These are phyloP conservation scores for Proctacanthus coquilletti DNA, from an alignment of 1,140 invertebrate species.

Conservation along the genomic window DNA sequence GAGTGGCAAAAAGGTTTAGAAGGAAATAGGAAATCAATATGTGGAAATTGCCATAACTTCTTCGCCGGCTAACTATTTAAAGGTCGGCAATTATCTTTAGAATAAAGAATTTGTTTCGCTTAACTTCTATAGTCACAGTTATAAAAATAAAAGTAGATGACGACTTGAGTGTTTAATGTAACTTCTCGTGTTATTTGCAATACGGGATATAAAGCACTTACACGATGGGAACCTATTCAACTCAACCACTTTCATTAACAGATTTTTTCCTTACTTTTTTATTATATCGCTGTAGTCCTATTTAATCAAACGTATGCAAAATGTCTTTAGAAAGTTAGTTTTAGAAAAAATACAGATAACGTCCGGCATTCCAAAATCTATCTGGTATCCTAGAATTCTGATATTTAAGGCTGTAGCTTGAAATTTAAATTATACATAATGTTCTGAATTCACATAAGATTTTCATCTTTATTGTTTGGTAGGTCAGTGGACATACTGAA, in stretches of 20 bases:
- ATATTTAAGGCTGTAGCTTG: not conserved
- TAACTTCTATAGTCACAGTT: not conserved
- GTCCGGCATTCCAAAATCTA: too few relatives aligned
- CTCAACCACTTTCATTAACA: not conserved
- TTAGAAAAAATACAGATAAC: too few relatives aligned
- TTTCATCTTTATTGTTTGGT: not conserved
- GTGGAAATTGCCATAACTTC: not conserved
- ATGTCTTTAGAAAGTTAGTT: too few relatives aligned
- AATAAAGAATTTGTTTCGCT: not conserved
- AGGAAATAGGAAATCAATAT: constrained; percentile 5
- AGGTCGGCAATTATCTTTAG: not conserved
- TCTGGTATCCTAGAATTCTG: constrained; percentile 1
- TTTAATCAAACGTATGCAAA: not conserved
- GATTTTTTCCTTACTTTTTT: not conserved
- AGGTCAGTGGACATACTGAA: too few relatives aligned
- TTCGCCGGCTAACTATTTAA: too few relatives aligned
- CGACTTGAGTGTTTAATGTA: not conserved
- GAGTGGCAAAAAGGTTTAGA: constrained; percentile 23
- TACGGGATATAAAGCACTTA: not conserved
- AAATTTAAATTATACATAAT: not conserved
- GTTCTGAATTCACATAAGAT: not conserved
- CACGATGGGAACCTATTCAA: not conserved
- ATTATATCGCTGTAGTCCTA: not conserved
- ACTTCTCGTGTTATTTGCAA: not conserved
- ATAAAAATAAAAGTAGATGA: not conserved